Conservation (phyloP, 2,888 invertebrate species). For the Epinotia nisella region DNA sequence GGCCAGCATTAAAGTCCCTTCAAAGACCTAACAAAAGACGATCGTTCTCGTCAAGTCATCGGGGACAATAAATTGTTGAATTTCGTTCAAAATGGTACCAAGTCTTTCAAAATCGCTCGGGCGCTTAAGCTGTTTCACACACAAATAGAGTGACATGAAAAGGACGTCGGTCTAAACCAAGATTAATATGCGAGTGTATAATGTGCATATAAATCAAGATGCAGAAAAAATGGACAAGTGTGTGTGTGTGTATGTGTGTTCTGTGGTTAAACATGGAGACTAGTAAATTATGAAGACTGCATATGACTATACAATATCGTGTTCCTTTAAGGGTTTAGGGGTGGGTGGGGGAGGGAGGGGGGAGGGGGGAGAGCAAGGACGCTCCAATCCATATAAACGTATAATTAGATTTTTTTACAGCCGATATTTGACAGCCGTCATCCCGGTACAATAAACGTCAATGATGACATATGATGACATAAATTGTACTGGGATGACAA, state of each 20-base stretch:
- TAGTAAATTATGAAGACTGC: no score
- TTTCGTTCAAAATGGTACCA: not conserved
- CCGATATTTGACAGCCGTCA: no score
- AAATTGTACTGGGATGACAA: no score
- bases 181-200: constrained; percentile 60
- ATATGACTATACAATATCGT: no score
- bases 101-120: not conserved
- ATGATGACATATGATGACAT: no score
- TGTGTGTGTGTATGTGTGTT: not conserved
- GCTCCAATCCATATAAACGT: no score
- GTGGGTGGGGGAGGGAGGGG: no score
- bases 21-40: constrained; percentile 47
- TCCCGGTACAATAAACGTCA: no score
- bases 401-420: no score
- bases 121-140: constrained; percentile 44
- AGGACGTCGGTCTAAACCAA: constrained; percentile 51
- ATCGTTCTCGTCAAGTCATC: constrained; percentile 13
- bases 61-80: constrained; percentile 11
- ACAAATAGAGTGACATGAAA: constrained; percentile 57
- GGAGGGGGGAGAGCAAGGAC: no score
- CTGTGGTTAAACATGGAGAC: not conserved
- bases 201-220: constrained; percentile 61
- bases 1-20: constrained; percentile 60
- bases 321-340: no score
- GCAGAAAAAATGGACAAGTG: constrained; percentile 36